Conservation (phyloP, 2,888 invertebrate species). For the Dynastes grantii region DNA sequence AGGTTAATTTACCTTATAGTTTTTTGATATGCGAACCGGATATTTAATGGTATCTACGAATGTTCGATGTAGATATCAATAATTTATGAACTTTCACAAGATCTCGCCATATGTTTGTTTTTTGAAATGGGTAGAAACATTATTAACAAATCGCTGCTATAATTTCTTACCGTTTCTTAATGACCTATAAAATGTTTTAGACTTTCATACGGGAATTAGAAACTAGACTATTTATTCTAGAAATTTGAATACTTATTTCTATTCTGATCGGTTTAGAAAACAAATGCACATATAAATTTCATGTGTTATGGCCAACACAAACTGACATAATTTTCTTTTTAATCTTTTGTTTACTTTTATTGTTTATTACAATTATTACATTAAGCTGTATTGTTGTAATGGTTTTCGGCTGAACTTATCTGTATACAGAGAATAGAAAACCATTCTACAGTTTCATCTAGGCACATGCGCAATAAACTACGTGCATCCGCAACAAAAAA, state of each 20-base stretch:
- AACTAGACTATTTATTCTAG: not conserved
- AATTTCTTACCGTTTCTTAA: not conserved
- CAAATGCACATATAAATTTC: too few relatives aligned
- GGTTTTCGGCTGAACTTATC: too few relatives aligned
- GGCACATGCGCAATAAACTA: too few relatives aligned
- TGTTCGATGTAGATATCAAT: slow-evolving; percentile 17
- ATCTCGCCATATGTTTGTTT: slow-evolving; percentile 18
- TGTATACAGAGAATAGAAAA: too few relatives aligned
- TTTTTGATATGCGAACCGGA: slow-evolving; percentile 16
- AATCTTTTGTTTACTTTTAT: too few relatives aligned
- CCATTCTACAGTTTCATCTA: too few relatives aligned
- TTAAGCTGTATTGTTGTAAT: too few relatives aligned
- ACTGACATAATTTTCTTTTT: too few relatives aligned
- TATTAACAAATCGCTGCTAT: not conserved
- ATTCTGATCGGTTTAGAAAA: too few relatives aligned
- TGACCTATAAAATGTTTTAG: not conserved
- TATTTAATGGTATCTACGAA: slow-evolving; percentile 18
- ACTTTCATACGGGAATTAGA: not conserved
- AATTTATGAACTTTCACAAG: slow-evolving; percentile 27
- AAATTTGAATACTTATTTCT: not conserved
- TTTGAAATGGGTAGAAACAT: slow-evolving; percentile 10
- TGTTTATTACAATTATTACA: too few relatives aligned
- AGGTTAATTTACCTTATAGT: slow-evolving; percentile 8
- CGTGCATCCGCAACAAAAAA: too few relatives aligned
- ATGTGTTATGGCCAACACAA: too few relatives aligned